phyloP scores from a whole-genome alignment of 53 echinoderm and acorn worm genomes.

The Actinopyga echinites region DNA sequence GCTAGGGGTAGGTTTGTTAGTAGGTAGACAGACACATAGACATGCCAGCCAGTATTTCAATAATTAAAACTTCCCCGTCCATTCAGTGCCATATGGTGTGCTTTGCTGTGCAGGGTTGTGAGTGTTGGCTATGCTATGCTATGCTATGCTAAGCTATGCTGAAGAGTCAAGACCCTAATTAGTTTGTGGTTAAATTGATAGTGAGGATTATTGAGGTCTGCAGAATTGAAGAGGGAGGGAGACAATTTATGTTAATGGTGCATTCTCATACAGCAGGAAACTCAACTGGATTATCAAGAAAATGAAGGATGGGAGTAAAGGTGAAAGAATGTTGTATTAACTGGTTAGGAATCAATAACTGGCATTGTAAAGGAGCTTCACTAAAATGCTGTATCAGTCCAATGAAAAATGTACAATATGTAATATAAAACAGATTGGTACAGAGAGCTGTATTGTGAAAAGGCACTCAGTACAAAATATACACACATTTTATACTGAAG shows the following conservation, averaged over 20 bases:
- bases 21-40: neutral
- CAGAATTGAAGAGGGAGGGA: neutral
- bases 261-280: no score
- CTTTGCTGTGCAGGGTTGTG: neutral
- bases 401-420: no score
- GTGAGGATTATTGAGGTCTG: neutral
- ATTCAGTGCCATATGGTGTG: conserved; percentile 4
- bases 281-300: no score
- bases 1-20: neutral
- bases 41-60: neutral
- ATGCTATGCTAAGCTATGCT: neutral
- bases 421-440: no score
- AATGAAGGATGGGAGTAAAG: no score
- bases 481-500: no score
- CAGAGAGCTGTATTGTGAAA: no score
- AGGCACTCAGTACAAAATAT: no score
- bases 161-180: neutral
- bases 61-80: conserved; percentile 16
- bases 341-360: no score
- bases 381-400: no score
- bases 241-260: conserved; percentile 24
- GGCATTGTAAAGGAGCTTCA: no score
- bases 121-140: neutral
- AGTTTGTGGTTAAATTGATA: conserved; percentile 42
- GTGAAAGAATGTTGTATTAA: no score